Conservation (phyloP, 2,888 invertebrate species). For the Eristalis pertinax region DNA sequence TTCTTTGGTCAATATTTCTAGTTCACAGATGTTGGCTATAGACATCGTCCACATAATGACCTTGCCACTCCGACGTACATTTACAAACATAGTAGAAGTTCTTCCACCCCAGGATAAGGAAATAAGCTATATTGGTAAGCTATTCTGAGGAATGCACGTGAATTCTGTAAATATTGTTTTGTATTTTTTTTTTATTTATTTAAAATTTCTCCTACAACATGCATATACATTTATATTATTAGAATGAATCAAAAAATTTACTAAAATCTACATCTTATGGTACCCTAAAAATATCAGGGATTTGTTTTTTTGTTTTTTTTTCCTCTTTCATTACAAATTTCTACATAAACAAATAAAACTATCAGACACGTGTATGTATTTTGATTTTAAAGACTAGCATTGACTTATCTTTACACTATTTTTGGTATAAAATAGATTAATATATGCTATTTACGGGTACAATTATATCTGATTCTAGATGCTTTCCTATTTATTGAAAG, state of each 20-base stretch:
- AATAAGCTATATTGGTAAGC: not conserved
- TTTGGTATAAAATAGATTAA: conserved; percentile 22
- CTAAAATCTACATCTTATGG: conserved; percentile 7
- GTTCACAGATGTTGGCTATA: too few species aligned
- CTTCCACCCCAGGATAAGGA: not conserved
- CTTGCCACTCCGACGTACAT: too few species aligned
- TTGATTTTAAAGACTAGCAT: conserved; percentile 8
- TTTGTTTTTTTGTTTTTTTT: not conserved
- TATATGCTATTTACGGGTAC: not conserved
- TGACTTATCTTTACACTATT: conserved; percentile 7
- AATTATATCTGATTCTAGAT: not conserved
- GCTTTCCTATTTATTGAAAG: not conserved
- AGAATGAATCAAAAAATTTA: conserved; percentile 23
- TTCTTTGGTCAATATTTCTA: too few species aligned
- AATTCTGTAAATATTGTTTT: not conserved
- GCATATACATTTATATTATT: conserved; percentile 42
- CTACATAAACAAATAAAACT: not conserved
- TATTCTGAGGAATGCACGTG: not conserved
- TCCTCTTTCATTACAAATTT: not conserved
- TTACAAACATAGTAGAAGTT: too few species aligned
- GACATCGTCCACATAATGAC: too few species aligned
- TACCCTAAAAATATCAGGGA: not conserved
- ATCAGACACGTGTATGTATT: not conserved
- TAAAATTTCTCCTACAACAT: conserved; percentile 56
- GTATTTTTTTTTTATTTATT: conserved; percentile 44